A percentile compares a stretch with the other conserved stretches of the same genome.
phyloP scores from a whole-genome alignment of 2,888 invertebrate genomes.

The Auanema freiburgensis region DNA sequence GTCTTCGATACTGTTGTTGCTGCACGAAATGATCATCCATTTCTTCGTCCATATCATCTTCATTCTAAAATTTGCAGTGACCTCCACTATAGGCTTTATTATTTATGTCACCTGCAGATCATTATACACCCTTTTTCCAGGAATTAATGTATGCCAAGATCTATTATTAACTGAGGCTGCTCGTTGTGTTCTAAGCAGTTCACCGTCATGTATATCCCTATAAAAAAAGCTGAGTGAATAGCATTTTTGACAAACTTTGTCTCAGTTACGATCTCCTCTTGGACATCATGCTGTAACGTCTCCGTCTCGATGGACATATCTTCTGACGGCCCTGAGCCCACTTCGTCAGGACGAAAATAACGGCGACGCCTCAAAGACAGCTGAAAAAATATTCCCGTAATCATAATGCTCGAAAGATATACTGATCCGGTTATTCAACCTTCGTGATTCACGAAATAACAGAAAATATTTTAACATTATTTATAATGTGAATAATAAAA shows the following conservation, averaged over 20 bases:
- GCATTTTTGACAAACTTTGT: slow-evolving; percentile 4
- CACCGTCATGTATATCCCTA: neutral
- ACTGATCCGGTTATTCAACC: no score
- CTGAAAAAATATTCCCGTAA: neutral
- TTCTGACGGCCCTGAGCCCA: neutral
- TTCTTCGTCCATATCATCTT: slow-evolving; percentile 15
- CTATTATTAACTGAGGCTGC: slow-evolving; percentile 2
- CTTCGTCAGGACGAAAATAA: slow-evolving; percentile 17
- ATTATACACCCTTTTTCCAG: neutral
- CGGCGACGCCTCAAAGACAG: slow-evolving; percentile 6
- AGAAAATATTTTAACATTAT: no score
- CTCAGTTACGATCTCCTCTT: slow-evolving; percentile 9
- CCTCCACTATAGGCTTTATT: neutral
- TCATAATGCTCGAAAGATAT: neutral
- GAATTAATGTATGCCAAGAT: neutral
- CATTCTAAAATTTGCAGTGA: neutral
- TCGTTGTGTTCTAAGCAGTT: neutral
- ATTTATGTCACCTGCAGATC: neutral
- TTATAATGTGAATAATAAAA: no score
- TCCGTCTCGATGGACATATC: neutral
- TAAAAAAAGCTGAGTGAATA: neutral
- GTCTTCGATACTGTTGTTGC: slow-evolving; percentile 1
- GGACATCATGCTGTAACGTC: neutral
- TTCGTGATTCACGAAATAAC: no score
- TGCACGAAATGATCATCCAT: slow-evolving; percentile 11